phyloP scores from a whole-genome alignment of 2,888 invertebrate species.

The Cantharis rustica region DNA sequence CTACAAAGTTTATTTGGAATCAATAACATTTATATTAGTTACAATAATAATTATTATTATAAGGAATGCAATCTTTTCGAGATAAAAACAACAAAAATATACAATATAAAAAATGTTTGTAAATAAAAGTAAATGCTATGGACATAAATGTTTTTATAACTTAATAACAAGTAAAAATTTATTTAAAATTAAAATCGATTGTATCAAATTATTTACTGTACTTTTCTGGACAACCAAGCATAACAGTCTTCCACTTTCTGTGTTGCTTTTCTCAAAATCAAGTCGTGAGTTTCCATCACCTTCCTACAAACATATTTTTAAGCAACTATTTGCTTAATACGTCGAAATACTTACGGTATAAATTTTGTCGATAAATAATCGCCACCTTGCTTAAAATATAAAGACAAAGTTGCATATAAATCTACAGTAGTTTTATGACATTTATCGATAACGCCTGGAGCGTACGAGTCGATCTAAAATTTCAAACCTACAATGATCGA shows the following conservation, averaged over 20 bases:
- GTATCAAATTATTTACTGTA: slow-evolving; percentile 59
- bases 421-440: slow-evolving; percentile 58
- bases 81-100: not conserved
- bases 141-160: not conserved
- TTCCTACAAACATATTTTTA: slow-evolving; percentile 52
- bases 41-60: not conserved
- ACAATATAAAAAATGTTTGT: not conserved
- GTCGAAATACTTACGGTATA: slow-evolving; percentile 71
- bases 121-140: not conserved
- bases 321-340: not conserved
- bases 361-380: slow-evolving; percentile 75
- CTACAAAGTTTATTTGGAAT: not conserved
- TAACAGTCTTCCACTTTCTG: slow-evolving; percentile 71
- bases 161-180: not conserved
- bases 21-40: not conserved
- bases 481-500: slow-evolving; percentile 10
- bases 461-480: slow-evolving; percentile 69
- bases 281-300: slow-evolving; percentile 72
- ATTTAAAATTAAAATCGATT: not conserved
- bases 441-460: slow-evolving; percentile 71
- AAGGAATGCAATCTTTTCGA: not conserved
- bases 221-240: slow-evolving; percentile 79
- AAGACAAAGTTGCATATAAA: slow-evolving; percentile 58
- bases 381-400: slow-evolving; percentile 60
- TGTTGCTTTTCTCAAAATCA: slow-evolving; percentile 69